A percentile compares a stretch with the other conserved stretches of the same genome.
Conservation (phyloP, 1,140 invertebrate species). For the Gryllus bimaculatus region DNA sequence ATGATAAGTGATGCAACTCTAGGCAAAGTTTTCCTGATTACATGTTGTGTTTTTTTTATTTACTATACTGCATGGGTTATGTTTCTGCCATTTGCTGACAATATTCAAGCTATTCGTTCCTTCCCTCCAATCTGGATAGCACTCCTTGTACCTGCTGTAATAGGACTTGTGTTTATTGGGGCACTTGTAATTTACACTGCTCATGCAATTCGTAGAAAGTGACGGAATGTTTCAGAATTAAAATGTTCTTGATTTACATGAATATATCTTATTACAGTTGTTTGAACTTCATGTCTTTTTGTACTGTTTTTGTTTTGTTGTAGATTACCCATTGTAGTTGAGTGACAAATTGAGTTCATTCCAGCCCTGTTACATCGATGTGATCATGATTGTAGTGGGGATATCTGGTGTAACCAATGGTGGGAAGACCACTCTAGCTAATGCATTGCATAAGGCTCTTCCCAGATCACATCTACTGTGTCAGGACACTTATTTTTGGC, state of each 20-base stretch:
- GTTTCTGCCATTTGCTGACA: slow-evolving; percentile 54
- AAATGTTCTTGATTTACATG: too few species aligned
- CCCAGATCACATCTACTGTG: slow-evolving; percentile 48
- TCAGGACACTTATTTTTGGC: slow-evolving; percentile 71
- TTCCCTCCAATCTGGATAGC: slow-evolving; percentile 51
- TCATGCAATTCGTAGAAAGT: slow-evolving; percentile 10
- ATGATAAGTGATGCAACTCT: slow-evolving; percentile 30
- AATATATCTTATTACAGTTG: too few species aligned
- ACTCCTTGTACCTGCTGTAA: slow-evolving; percentile 47
- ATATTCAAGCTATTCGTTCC: slow-evolving; percentile 31
- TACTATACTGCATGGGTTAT: slow-evolving; percentile 59
- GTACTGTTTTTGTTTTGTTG: neutral
- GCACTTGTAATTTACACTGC: slow-evolving; percentile 52
- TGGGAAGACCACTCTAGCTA: slow-evolving; percentile 67
- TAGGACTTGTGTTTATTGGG: slow-evolving; percentile 52
- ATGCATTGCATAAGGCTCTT: slow-evolving; percentile 42
- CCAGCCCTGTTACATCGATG: neutral
- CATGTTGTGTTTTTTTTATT: slow-evolving; percentile 43
- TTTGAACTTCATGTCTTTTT: neutral
- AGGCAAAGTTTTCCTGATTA: slow-evolving; percentile 47
- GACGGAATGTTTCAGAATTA: neutral
- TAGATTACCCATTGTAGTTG: neutral
- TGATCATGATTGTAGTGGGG: slow-evolving; percentile 51
- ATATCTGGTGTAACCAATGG: slow-evolving; percentile 68
- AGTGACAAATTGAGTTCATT: neutral